Conservation (phyloP, 2,888 invertebrate genomes). For the Micropterix aruncella region DNA sequence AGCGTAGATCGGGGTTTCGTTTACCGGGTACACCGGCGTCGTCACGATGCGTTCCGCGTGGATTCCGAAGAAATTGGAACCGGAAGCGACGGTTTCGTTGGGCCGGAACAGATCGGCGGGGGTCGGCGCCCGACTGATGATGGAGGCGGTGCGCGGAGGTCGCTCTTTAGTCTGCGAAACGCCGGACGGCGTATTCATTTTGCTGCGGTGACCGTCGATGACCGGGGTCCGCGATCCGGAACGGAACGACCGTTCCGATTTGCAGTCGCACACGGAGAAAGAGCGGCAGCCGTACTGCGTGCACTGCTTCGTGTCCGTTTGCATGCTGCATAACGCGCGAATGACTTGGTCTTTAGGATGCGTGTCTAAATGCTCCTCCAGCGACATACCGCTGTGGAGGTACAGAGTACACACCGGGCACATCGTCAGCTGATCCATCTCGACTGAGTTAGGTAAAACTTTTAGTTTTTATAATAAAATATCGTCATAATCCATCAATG, state of each 20-base stretch:
- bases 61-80: slow-evolving; percentile 12
- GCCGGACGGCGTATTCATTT: slow-evolving; percentile 11
- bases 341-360: slow-evolving; percentile 84
- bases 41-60: slow-evolving; percentile 18
- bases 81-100: slow-evolving; percentile 13
- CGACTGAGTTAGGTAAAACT: too few species aligned
- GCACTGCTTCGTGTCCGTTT: slow-evolving; percentile 26
- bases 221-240: slow-evolving; percentile 29
- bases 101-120: slow-evolving; percentile 16
- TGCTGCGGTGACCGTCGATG: slow-evolving; percentile 15
- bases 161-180: slow-evolving; percentile 19
- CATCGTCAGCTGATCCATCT: slow-evolving; percentile 37
- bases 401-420: slow-evolving; percentile 80
- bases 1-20: too few species aligned
- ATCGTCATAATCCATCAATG: slow-evolving; percentile 6
- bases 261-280: slow-evolving; percentile 7
- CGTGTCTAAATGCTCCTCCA: slow-evolving; percentile 69
- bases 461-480: too few species aligned
- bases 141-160: slow-evolving; percentile 17
- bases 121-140: slow-evolving; percentile 21
- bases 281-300: slow-evolving; percentile 1
- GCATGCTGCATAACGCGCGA: slow-evolving; percentile 50
- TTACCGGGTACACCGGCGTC: too few species aligned
- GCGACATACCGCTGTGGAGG: slow-evolving; percentile 67
- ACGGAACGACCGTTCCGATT: slow-evolving; percentile 29